Percentiles rank a stretch among this genome's conserved stretches.
These are phyloP conservation scores for Sarcophaga caerulescens DNA, from an alignment of 2,888 invertebrate genomes.

Conservation along the genomic window DNA sequence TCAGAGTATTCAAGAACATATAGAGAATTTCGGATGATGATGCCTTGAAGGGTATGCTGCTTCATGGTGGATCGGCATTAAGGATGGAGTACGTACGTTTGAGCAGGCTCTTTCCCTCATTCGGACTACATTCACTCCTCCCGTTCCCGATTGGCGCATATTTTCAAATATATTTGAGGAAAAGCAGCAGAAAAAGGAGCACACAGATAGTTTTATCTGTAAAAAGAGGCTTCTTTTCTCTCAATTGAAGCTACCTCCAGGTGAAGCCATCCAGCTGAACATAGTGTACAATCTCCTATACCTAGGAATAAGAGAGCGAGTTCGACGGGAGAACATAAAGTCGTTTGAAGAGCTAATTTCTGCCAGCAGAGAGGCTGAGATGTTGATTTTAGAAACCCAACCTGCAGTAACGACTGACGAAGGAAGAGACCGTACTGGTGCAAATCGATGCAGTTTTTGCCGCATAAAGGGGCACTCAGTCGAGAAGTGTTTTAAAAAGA, in stretches of 20 bases:
- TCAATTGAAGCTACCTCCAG: conserved; percentile 29
- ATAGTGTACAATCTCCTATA: too few species aligned
- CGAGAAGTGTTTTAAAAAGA: conserved; percentile 36
- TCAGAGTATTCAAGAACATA: too few species aligned
- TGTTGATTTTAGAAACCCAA: conserved; percentile 38
- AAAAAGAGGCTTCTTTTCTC: conserved; percentile 49
- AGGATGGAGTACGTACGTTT: neutral
- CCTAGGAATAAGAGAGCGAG: conserved; percentile 48
- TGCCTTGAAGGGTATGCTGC: conserved; percentile 63
- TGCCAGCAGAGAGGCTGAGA: conserved; percentile 45
- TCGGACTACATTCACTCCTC: conserved; percentile 43
- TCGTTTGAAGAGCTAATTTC: conserved; percentile 46
- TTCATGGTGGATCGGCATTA: conserved; percentile 65
- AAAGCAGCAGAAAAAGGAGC: conserved; percentile 40
- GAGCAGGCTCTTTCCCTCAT: too few species aligned
- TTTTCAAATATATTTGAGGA: conserved; percentile 38
- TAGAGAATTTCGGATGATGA: too few species aligned
- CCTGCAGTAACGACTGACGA: neutral
- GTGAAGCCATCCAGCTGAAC: too few species aligned
- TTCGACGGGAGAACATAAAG: conserved; percentile 23
- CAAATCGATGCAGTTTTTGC: conserved; percentile 31
- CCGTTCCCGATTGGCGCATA: conserved; percentile 48
- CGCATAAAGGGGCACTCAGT: conserved; percentile 21
- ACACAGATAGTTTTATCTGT: conserved; percentile 45
- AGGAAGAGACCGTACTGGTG: conserved; percentile 14